Conservation (phyloP, 2,888 invertebrate genomes). For the Germaria angustata region DNA sequence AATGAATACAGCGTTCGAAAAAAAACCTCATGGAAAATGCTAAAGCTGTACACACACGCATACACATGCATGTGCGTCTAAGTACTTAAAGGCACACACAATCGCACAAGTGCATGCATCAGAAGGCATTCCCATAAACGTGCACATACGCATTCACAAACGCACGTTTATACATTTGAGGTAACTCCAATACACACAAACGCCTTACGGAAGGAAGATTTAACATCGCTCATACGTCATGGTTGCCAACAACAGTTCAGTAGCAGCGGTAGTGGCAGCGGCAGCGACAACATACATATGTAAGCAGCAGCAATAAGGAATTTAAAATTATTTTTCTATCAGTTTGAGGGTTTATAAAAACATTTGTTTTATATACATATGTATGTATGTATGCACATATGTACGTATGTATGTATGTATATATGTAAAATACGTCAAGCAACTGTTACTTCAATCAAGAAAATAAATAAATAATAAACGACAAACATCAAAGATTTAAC, state of each 20-base stretch:
- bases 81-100: background rate
- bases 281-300: no score
- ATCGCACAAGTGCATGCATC: background rate
- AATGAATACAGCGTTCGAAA: background rate
- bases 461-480: conserved; percentile 27
- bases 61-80: background rate
- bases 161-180: background rate
- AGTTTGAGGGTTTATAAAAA: conserved; percentile 16
- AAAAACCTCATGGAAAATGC: background rate
- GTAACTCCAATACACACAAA: background rate
- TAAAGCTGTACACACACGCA: conserved; percentile 7
- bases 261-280: background rate
- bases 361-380: background rate
- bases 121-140: background rate
- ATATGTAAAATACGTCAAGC: conserved; percentile 18
- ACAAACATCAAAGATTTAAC: conserved; percentile 21
- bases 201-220: conserved; percentile 6
- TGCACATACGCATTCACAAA: background rate
- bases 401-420: background rate
- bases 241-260: conserved; percentile 16
- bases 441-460: conserved; percentile 34
- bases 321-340: background rate
- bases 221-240: conserved; percentile 60
- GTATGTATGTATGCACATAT: no score
- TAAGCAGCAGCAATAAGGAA: no score